Conservation (phyloP, 2,888 invertebrate species). For the Anodontia alba region DNA sequence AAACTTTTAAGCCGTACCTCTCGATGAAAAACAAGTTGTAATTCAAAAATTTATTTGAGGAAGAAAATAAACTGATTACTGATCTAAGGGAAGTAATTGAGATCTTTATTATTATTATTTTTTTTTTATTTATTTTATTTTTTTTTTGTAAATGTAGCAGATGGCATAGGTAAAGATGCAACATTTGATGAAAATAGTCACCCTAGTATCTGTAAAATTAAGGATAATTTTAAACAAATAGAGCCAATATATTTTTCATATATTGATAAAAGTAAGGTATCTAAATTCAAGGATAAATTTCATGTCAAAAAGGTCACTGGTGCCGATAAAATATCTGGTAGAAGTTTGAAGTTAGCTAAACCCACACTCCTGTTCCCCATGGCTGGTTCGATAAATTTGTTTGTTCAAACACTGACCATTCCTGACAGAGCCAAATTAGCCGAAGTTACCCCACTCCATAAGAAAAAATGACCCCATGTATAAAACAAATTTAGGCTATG, state of each 20-base stretch:
- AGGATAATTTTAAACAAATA: background rate
- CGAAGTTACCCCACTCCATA: slow-evolving; percentile 22
- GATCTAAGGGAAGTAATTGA: slow-evolving; percentile 6
- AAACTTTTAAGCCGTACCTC: slow-evolving; percentile 34
- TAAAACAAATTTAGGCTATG: slow-evolving; percentile 37
- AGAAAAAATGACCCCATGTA: slow-evolving; percentile 30
- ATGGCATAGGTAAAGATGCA: background rate
- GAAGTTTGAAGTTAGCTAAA: background rate
- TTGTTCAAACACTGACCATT: slow-evolving; percentile 3
- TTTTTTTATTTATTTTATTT: no score
- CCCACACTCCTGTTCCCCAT: no score
- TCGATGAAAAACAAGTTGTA: slow-evolving; percentile 19
- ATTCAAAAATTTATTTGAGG: background rate
- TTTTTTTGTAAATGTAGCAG: background rate
- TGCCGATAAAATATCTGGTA: slow-evolving; percentile 7
- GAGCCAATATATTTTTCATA: background rate
- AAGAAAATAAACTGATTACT: slow-evolving; percentile 11
- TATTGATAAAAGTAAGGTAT: background rate
- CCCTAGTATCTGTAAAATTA: slow-evolving; percentile 11
- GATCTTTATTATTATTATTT: background rate
- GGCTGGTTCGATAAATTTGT: slow-evolving; percentile 6
- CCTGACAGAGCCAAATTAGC: slow-evolving; percentile 19
- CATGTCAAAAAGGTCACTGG: background rate
- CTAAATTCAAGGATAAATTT: slow-evolving; percentile 8
- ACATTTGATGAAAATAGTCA: slow-evolving; percentile 4